These are phyloP conservation scores for Baronia brevicornis DNA, from an alignment of 2,888 invertebrate species.

Conservation along the genomic window DNA sequence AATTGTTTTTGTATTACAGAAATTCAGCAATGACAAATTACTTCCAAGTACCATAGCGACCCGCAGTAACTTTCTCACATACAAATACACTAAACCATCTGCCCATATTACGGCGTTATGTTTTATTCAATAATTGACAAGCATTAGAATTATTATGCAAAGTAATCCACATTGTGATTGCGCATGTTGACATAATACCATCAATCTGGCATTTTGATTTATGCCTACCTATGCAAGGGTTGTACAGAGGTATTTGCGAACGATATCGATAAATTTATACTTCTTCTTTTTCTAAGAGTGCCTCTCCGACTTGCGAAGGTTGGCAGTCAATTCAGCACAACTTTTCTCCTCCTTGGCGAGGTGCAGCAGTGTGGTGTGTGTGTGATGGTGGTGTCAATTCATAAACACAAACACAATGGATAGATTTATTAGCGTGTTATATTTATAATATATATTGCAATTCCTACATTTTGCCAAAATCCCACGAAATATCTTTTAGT, in stretches of 20 bases:
- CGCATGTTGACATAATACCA: slow-evolving; percentile 73
- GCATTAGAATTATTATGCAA: slow-evolving; percentile 66
- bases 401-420: no score
- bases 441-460: not conserved
- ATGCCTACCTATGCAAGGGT: slow-evolving; percentile 32
- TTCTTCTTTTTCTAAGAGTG: no score
- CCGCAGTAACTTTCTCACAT: slow-evolving; percentile 45
- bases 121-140: slow-evolving; percentile 66
- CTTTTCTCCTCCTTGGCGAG: no score
- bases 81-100: slow-evolving; percentile 42
- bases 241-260: slow-evolving; percentile 17
- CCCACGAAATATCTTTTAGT: no score
- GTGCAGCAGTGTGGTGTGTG: no score
- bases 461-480: no score
- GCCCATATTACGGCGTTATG: slow-evolving; percentile 45
- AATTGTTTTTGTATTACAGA: slow-evolving; percentile 25
- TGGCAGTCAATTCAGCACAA: no score
- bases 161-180: slow-evolving; percentile 54
- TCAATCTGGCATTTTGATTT: slow-evolving; percentile 67
- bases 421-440: not conserved
- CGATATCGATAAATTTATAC: slow-evolving; percentile 25
- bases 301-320: no score
- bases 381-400: no score
- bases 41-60: slow-evolving; percentile 21
- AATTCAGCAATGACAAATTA: slow-evolving; percentile 67